These are phyloP conservation scores for Aurelia aurita DNA, from an alignment of 30 jellyfish, hydroid and myxozoan genomes.

Conservation along the genomic window DNA sequence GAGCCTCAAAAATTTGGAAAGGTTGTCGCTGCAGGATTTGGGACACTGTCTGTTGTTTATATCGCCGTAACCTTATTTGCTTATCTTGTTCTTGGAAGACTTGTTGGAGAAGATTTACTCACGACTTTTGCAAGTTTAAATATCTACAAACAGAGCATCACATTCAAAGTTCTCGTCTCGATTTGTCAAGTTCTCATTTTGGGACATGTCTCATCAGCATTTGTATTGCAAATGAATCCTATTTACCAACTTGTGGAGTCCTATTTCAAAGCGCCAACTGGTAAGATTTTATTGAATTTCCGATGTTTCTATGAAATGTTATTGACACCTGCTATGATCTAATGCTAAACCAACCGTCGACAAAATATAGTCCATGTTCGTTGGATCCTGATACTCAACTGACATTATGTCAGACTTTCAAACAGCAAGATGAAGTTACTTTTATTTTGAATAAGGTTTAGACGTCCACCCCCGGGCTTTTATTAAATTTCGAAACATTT, in stretches of 20 bases:
- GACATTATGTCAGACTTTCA: too few relatives aligned
- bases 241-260: conserved; percentile 88
- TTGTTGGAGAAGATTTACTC: conserved; percentile 84
- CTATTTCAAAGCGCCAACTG: conserved; percentile 79
- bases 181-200: conserved; percentile 87
- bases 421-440: too few relatives aligned
- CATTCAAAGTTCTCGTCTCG: conserved; percentile 79
- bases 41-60: conserved; percentile 73
- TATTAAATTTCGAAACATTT: too few relatives aligned
- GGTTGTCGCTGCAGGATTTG: conserved; percentile 80
- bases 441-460: too few relatives aligned
- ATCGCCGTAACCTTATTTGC: conserved; percentile 75
- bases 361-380: too few relatives aligned
- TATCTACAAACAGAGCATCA: conserved; percentile 42
- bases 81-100: conserved; percentile 83
- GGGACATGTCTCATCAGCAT: conserved; percentile 93
- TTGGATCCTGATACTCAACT: too few relatives aligned
- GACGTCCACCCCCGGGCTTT: too few relatives aligned
- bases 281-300: conserved; percentile 44
- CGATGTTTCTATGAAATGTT: too few relatives aligned
- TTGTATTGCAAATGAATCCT: conserved; percentile 89
- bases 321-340: too few relatives aligned
- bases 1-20: conserved; percentile 80
- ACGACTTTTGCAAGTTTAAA: conserved; percentile 72
- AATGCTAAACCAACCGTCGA: too few relatives aligned